Conservation (phyloP, 2,113 vertebrate species). For the Lanius collurio region DNA sequence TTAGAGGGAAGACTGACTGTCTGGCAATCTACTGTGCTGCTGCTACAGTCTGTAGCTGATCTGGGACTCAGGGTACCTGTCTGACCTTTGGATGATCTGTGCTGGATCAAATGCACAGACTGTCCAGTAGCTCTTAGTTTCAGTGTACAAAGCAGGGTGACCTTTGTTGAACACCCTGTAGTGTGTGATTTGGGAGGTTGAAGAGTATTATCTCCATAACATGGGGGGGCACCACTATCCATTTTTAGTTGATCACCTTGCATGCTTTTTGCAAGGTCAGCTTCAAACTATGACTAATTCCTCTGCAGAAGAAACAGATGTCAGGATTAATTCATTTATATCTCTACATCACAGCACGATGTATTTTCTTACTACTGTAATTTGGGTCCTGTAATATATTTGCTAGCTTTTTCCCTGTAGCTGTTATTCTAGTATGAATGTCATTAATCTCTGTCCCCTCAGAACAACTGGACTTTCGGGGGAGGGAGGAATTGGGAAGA, state of each 20-base stretch:
- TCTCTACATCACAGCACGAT: slow-evolving; percentile 17
- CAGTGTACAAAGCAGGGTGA: background rate
- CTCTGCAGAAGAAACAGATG: slow-evolving; percentile 30
- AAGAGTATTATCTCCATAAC: background rate
- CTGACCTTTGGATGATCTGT: background rate
- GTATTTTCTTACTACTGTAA: slow-evolving; percentile 46
- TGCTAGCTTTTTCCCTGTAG: slow-evolving; percentile 22
- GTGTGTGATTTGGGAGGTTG: background rate
- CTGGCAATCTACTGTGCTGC: background rate
- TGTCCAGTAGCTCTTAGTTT: background rate
- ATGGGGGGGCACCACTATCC: background rate
- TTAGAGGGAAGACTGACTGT: background rate
- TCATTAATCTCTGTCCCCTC: slow-evolving; percentile 36
- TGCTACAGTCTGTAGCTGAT: background rate
- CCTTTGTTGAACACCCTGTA: background rate
- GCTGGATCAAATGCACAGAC: background rate
- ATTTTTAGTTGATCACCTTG: slow-evolving; percentile 12
- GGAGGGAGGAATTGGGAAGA: background rate
- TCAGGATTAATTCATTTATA: slow-evolving; percentile 54
- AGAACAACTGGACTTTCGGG: background rate
- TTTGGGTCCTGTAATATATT: slow-evolving; percentile 13
- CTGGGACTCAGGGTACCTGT: background rate
- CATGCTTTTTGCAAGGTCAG: slow-evolving; percentile 33
- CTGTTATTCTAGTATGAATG: slow-evolving; percentile 34
- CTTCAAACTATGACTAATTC: slow-evolving; percentile 15